Percentiles rank a stretch among this genome's conserved stretches.
Evolutionary conservation across 2,797 vertebrate species (phyloP).

Genomic region (Hippocampus kuda): DNA sequence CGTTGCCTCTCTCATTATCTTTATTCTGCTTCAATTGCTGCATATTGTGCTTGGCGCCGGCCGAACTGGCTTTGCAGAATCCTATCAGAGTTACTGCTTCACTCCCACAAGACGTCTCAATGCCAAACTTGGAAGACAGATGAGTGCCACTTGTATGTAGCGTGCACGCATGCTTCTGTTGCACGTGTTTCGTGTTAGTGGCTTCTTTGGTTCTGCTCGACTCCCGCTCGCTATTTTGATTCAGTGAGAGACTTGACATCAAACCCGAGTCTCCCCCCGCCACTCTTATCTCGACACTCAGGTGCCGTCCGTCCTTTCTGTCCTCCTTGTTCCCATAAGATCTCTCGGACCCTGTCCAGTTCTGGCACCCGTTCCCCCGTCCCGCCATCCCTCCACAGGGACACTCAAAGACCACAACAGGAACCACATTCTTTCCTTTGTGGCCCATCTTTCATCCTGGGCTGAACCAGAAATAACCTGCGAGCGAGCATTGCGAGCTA

Average conservation of each 20-base stretch:
- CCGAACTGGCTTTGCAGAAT: conserved; percentile 10
- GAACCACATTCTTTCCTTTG: conserved; percentile 67
- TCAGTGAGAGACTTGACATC: not conserved
- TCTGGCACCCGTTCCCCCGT: conserved; percentile 33
- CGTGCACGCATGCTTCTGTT: conserved; percentile 7
- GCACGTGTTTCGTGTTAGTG: not conserved
- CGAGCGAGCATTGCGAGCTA: conserved; percentile 34
- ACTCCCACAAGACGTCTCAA: not conserved
- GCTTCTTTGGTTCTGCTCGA: not conserved
- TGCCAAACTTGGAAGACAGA: not conserved
- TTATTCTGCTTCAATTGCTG: conserved; percentile 14
- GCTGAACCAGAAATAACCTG: conserved; percentile 56
- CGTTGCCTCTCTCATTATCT: conserved; percentile 8
- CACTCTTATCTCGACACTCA: conserved; percentile 15
- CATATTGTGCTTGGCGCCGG: conserved; percentile 8
- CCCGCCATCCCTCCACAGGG: conserved; percentile 30
- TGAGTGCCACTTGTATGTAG: not conserved
- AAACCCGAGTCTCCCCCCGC: conserved; percentile 9
- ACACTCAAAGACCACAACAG: conserved; percentile 60
- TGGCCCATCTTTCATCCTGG: conserved; percentile 56
- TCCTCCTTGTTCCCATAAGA: conserved; percentile 23
- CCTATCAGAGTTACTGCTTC: conserved; percentile 14
- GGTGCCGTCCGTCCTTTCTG: too few relatives aligned
- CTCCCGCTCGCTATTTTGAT: not conserved
- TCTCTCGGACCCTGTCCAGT: conserved; percentile 35